Percentiles rank a stretch among this genome's conserved stretches.
phyloP scores from a whole-genome alignment of 2,888 invertebrate species.

The Caenorhabditis panamensis region DNA sequence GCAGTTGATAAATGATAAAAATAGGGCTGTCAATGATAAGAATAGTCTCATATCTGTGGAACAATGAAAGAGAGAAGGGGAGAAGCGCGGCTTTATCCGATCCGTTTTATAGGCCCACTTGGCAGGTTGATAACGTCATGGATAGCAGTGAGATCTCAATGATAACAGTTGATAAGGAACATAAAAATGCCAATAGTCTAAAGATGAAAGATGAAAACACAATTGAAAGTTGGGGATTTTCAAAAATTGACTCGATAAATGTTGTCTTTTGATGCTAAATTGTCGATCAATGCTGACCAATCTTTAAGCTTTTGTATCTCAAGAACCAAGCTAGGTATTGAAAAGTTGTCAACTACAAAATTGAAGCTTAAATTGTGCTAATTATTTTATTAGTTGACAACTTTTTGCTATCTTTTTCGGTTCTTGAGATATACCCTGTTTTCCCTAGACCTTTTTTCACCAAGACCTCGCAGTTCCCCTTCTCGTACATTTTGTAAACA shows the following conservation, averaged over 20 bases:
- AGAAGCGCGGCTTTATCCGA: conserved; percentile 20
- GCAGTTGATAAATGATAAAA: conserved; percentile 4
- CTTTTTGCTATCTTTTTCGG: not conserved
- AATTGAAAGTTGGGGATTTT: not conserved
- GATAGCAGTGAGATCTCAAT: conserved; percentile 37
- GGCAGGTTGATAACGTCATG: conserved; percentile 16
- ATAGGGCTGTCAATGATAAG: not conserved
- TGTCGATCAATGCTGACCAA: too few relatives aligned
- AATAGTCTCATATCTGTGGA: too few relatives aligned
- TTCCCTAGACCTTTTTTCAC: too few relatives aligned
- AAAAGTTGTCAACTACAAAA: not conserved
- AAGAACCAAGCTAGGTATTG: not conserved
- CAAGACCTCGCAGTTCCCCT: too few relatives aligned
- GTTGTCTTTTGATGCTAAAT: too few relatives aligned
- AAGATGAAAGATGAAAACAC: not conserved
- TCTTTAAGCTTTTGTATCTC: not conserved
- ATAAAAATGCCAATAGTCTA: not conserved
- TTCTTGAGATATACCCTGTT: not conserved
- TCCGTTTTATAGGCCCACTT: conserved; percentile 49
- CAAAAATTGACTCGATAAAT: too few relatives aligned
- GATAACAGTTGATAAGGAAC: not conserved
- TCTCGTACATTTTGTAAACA: too few relatives aligned
- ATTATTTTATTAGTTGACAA: not conserved
- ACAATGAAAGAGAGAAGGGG: conserved; percentile 3
- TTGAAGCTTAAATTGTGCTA: not conserved